A percentile compares a stretch with the other conserved stretches of the same genome.
Conservation (phyloP, 2,888 invertebrate species). For the Dyspetes luteomarginatus region DNA sequence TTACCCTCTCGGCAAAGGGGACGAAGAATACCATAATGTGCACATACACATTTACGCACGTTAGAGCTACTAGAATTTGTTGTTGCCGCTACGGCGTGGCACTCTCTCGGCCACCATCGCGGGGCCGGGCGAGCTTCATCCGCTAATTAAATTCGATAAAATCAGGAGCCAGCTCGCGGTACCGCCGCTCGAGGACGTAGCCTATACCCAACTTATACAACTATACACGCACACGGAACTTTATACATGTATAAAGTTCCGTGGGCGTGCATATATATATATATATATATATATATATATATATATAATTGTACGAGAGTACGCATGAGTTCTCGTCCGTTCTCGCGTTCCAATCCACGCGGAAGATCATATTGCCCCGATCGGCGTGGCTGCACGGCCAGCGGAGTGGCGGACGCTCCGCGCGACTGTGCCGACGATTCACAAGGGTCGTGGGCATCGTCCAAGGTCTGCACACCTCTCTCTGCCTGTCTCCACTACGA, state of each 20-base stretch:
- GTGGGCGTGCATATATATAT: no score
- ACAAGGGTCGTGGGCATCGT: conserved; percentile 53
- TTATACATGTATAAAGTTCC: not conserved
- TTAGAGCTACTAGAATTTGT: conserved; percentile 44
- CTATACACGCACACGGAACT: not conserved
- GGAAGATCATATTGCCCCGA: conserved; percentile 63
- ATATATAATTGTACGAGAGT: not conserved
- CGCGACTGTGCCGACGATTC: conserved; percentile 11
- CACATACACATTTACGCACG: conserved; percentile 20
- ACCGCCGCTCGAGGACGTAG: conserved; percentile 63
- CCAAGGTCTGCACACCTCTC: conserved; percentile 26
- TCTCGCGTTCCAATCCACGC: conserved; percentile 58
- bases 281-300: not conserved
- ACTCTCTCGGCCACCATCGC: conserved; percentile 57
- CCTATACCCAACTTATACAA: conserved; percentile 16
- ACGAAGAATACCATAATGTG: not conserved
- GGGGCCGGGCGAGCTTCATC: conserved; percentile 71
- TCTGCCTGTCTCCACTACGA: conserved; percentile 20
- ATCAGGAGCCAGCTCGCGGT: conserved; percentile 70
- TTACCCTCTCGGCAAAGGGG: not conserved
- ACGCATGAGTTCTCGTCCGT: conserved; percentile 39
- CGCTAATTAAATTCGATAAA: conserved; percentile 78
- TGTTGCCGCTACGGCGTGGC: conserved; percentile 25
- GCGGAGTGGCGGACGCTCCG: not conserved
- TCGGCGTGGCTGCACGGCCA: conserved; percentile 21